Evolutionary conservation across 2,797 vertebrate genomes (phyloP), one percentile per base, ranked within the genome.

Genomic region (Sciurus vulgaris): DNA sequence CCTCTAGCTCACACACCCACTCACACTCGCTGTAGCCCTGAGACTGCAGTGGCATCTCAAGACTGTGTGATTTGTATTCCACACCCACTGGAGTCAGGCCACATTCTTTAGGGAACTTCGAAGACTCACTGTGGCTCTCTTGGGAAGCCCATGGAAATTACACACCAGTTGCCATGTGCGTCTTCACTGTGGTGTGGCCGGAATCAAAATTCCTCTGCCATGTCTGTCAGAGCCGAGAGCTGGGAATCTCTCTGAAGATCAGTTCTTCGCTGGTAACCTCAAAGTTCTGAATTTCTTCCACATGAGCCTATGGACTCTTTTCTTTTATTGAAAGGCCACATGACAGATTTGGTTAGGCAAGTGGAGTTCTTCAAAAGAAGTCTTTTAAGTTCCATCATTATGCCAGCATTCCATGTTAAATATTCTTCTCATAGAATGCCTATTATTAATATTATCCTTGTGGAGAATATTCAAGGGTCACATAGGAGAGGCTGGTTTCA

Each of bases 211-310:
- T 76, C 96, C 72, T 94, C 92, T 77, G 83, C 92, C 20, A 22
- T 35, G 94, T 92, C 89, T 96, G 91, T 96, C 97, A 95, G 89
- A 97, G 95, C 77, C 41, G 86, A 79, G 89, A 78, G 65, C 76
- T 0, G 24, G 44, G 76, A 33, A 33, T 65, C 83, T 61, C 89
- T 97, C 94, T 96, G 94, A 97, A 96, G 94, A 85, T 41, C 14
- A 24, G 67, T 22, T 1, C 59, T 41, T 41, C 20, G 56, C 94
- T 86, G 76, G 86, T 28, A 90, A 92, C 77, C 91, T 87, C 94
- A 85, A 79, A 51, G 20, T 30, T 69, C 79, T 81, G 96, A 96
- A 96, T 97, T 92, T 97, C 97, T 97, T 97, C 96, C 97, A 96
- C 96, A 96, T 97, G 96, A 93, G 92, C 59, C 51, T 38, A 8